Base-by-base conservation (phyloP, 2,113 vertebrate genomes). In the Callospermophilus lateralis region DNA sequence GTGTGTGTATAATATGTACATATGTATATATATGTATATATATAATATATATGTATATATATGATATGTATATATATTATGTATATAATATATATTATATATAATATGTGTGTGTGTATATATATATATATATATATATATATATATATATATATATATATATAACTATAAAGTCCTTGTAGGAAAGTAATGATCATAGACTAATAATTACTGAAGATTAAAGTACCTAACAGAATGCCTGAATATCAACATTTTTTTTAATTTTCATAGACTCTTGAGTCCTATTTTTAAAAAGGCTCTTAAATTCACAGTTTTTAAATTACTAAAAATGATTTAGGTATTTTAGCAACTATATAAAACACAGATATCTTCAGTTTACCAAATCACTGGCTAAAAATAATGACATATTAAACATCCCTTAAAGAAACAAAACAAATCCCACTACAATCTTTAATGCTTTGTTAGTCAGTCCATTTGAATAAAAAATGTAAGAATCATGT, bases 241-340 rank as follows among this genome's bases (percentile, higher is more conserved):
- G 90, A 97, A 98, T 95, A 98, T 86, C 97, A 98, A 97, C 96
- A 97, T 63, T 98, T 98, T 97, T 85, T 89, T n/a, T n/a, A 93
- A 2, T 37, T 93, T 84, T 94, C 58, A 84, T 96, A 96, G 97
- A n/a, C 97, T 77, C 87, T 95, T 77, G 93, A 97, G 93, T 93
- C 80, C 84, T 95, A 55, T n/a, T n/a, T n/a, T n/a, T n/a, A n/a
- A n/a, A n/a, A n/a, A n/a, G n/a, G 37, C 95, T 97, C 92, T 92
- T 90, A 95, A 97, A 96, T 95, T 97, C 94, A 97, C 89, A 92
- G 90, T 45, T 96, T 90, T 93, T 92, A 65, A 97, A 89, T 96
- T 95, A 93, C 61, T 48, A 37, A 97, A 96, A 97, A 79, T 91
- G 70, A 97, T 97, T 96, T 74, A 86, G 95, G 79, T 97, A 94